A percentile compares a stretch with the other conserved stretches of the same genome.
phyloP scores from a whole-genome alignment of 2,113 vertebrate genomes.

The Apeltes quadracus region DNA sequence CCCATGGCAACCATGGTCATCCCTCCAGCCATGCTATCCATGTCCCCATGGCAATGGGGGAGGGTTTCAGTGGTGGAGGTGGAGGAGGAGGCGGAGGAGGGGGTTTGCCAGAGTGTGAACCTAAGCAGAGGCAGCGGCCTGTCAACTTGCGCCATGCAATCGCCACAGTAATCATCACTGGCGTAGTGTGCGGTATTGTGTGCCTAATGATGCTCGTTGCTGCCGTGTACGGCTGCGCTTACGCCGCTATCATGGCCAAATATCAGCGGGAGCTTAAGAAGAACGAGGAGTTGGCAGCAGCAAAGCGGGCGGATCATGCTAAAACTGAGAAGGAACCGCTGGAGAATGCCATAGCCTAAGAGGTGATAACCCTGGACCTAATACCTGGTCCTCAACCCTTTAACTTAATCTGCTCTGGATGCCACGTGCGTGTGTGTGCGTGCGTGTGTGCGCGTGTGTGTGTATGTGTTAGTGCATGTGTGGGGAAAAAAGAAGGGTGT shows the following conservation, averaged over 20 bases:
- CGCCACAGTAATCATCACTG: constrained; percentile 92
- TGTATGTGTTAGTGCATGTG: constrained; percentile 44
- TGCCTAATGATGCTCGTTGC: constrained; percentile 96
- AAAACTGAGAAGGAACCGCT: constrained; percentile 82
- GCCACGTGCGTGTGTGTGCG: constrained; percentile 38
- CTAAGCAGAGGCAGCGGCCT: constrained; percentile 83
- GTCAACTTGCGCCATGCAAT: constrained; percentile 90
- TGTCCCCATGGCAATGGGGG: constrained; percentile 66
- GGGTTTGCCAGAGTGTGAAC: constrained; percentile 79
- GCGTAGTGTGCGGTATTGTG: constrained; percentile 92
- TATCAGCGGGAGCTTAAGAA: constrained; percentile 85
- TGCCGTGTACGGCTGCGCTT: constrained; percentile 92
- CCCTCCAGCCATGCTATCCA: constrained; percentile 71
- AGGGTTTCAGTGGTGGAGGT: constrained; percentile 53
- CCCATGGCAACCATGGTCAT: constrained; percentile 75
- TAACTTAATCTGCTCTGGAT: constrained; percentile 57
- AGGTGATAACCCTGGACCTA: constrained; percentile 45
- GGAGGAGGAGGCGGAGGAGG: constrained; percentile 42
- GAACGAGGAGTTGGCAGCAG: constrained; percentile 71
- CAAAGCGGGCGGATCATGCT: constrained; percentile 55
- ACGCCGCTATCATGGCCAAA: constrained; percentile 91
- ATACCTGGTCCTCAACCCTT: constrained; percentile 66
- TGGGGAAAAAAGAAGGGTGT: constrained; percentile 8
- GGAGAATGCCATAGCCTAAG: constrained; percentile 81
- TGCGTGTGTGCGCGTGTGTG: no score